Base-by-base conservation (phyloP, 2,888 invertebrate species). In the Eristalis arbustorum region DNA sequence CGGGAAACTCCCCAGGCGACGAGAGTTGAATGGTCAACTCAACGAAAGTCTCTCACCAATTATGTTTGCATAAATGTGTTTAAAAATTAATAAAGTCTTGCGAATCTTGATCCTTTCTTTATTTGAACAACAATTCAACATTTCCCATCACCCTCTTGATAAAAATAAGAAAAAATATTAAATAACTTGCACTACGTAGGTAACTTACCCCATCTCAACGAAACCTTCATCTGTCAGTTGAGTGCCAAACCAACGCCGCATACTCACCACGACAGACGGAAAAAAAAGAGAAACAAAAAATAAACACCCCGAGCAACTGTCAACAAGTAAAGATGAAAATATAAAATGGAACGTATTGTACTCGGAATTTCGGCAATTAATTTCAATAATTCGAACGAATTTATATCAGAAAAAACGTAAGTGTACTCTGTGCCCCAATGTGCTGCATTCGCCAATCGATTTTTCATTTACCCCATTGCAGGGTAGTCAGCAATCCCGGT, bases 281-380 rank as follows among this genome's bases (percentile, higher is more conserved):
- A 31, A 68, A 3, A 31, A 68, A 42, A 40, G 18, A 49, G 18
- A 49, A 49, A 8, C 18, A 18, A 11, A 61, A 59, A 25, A 72
- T n/a, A 57, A 62, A 2, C 5, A 13, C 3, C 25, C n/a, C 14
- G 8, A 28, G 2, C 57, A 40, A 34, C 56, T 66, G 66, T 72
- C 84, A 82, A 79, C 73, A 80, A 84, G 42, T 49, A 66, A 88
- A 85, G 79, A 83, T 88, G 72, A 89, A 79, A 89, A 69, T 87
- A 75, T 88, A 89, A 80, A 79, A 92, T 92, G 92, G 92, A 92
- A 88, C 90, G 90, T 49, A 90, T 92, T 84, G 91, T 92, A 75
- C 90, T 89, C 68, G 91, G 91, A 72, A 90, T 92, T 74, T 90
- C 91, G 31, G 90, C 89, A 72, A 91, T 92, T 67, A 91, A 85